These are phyloP conservation scores for Hemibagrus wyckioides DNA, from an alignment of 2,113 vertebrate species.

Conservation along the genomic window DNA sequence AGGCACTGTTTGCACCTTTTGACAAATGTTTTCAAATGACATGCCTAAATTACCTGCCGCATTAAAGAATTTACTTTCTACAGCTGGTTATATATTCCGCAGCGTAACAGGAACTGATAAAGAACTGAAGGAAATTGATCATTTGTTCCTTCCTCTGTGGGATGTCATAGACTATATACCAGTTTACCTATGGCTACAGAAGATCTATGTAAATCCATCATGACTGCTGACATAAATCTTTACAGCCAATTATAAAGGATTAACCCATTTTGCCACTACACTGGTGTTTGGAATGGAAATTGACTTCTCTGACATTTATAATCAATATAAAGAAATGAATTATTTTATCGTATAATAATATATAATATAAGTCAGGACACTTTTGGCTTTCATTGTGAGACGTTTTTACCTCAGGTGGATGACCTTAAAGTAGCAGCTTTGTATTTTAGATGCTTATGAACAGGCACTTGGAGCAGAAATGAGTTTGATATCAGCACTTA, in stretches of 20 bases:
- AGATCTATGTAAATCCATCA: not conserved
- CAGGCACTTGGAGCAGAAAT: no score
- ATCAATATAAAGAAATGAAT: no score
- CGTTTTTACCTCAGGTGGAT: no score
- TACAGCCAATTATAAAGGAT: not conserved
- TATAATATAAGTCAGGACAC: no score
- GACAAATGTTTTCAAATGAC: conserved; percentile 73
- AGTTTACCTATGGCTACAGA: not conserved
- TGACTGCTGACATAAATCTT: not conserved
- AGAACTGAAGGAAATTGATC: conserved; percentile 59
- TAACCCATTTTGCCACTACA: no score
- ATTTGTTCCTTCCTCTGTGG: not conserved
- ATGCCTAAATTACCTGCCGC: conserved; percentile 65
- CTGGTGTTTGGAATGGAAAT: no score
- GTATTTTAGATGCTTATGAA: no score
- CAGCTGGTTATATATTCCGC: conserved; percentile 27
- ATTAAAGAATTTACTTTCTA: conserved; percentile 49
- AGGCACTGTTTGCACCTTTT: conserved; percentile 55
- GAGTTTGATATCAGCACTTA: no score
- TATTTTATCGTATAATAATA: no score
- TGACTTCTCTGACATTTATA: no score
- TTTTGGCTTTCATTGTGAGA: no score
- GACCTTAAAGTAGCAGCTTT: no score
- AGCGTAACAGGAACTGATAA: conserved; percentile 56
- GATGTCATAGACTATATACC: not conserved